Percentiles rank a stretch among this genome's conserved stretches.
phyloP scores from a whole-genome alignment of 2,113 vertebrate species.

The Rana temporaria region DNA sequence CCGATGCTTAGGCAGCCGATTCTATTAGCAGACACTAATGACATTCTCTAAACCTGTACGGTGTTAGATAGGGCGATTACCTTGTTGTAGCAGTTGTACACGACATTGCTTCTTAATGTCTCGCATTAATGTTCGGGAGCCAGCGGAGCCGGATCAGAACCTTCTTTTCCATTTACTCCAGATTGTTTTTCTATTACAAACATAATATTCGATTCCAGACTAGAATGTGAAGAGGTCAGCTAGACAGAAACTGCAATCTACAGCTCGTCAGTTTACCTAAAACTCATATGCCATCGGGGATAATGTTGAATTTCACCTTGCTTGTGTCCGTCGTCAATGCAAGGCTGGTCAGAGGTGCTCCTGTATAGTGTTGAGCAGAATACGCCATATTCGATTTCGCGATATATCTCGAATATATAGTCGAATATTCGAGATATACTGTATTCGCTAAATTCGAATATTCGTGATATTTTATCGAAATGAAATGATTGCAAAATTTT shows the following conservation, averaged over 20 bases:
- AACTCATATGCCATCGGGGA: neutral
- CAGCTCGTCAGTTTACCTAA: neutral
- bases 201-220: neutral
- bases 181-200: constrained; percentile 45
- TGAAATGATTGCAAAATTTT: too few relatives aligned
- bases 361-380: too few relatives aligned
- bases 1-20: neutral
- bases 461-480: too few relatives aligned
- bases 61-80: constrained; percentile 16
- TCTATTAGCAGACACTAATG: constrained; percentile 2
- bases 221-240: neutral
- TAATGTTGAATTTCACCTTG: neutral
- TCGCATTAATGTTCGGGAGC: neutral
- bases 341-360: too few relatives aligned
- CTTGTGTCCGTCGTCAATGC: too few relatives aligned
- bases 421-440: too few relatives aligned
- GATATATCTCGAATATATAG: too few relatives aligned
- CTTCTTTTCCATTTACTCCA: constrained; percentile 9
- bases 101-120: constrained; percentile 13
- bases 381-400: too few relatives aligned
- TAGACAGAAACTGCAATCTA: neutral
- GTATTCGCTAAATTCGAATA: too few relatives aligned
- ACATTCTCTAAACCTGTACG: neutral
- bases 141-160: neutral
- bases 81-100: neutral